Evolutionary conservation across 2,888 invertebrate genomes (phyloP).

Genomic region (Cheilosia grossa): DNA sequence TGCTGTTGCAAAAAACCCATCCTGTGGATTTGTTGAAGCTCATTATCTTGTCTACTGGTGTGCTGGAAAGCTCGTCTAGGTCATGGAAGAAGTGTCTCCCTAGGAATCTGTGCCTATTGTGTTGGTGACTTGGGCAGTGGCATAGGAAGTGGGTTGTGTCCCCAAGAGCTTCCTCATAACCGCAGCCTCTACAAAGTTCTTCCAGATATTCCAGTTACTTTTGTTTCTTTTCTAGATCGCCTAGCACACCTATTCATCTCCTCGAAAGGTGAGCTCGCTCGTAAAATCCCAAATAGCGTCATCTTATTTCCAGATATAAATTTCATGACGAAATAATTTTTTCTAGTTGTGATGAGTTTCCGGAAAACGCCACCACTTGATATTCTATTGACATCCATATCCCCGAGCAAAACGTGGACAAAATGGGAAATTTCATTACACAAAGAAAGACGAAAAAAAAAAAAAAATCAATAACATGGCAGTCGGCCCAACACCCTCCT

Average conservation of each 20-base stretch:
- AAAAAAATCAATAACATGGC: constrained; percentile 66
- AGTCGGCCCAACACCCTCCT: constrained; percentile 40
- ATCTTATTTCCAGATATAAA: constrained; percentile 36
- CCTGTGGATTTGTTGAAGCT: no score
- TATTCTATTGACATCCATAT: constrained; percentile 65
- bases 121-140: no score
- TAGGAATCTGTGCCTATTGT: no score
- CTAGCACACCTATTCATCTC: neutral
- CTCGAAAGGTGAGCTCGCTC: neutral
- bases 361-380: constrained; percentile 49
- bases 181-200: no score
- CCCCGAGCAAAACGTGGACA: constrained; percentile 61
- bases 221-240: neutral
- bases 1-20: no score
- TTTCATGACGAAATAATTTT: constrained; percentile 37
- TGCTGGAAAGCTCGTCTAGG: no score
- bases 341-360: constrained; percentile 40
- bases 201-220: neutral
- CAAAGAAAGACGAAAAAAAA: neutral
- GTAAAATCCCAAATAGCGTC: constrained; percentile 2
- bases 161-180: no score
- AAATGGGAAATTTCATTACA: constrained; percentile 60
- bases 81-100: no score
- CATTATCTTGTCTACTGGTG: no score
- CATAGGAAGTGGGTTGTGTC: no score